Conservation (phyloP, 2,888 invertebrate species). For the Psylliodes chrysocephalus region DNA sequence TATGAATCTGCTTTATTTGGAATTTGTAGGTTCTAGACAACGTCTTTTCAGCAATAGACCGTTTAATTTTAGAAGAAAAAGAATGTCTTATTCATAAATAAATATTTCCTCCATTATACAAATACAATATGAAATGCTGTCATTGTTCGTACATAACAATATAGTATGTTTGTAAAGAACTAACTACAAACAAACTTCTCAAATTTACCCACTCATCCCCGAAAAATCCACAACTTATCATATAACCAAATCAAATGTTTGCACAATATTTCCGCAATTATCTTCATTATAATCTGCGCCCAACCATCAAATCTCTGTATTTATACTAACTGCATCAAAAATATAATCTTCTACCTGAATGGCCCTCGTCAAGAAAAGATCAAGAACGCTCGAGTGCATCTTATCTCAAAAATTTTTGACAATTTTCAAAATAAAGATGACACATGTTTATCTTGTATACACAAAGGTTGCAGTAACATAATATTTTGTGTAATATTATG, state of each 20-base stretch:
- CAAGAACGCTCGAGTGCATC: conserved; percentile 51
- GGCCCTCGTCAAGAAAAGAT: conserved; percentile 38
- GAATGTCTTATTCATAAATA: no score
- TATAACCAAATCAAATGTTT: conserved; percentile 37
- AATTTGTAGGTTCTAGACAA: no score
- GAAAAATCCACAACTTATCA: conserved; percentile 46
- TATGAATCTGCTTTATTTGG: no score
- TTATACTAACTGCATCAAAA: conserved; percentile 45
- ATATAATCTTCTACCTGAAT: conserved; percentile 48
- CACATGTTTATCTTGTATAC: conserved; percentile 55
- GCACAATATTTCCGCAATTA: conserved; percentile 50
- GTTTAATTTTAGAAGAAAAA: no score
- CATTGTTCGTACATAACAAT: background rate
- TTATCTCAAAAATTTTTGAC: conserved; percentile 52
- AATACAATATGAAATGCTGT: background rate
- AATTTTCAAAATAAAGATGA: conserved; percentile 52
- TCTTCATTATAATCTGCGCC: conserved; percentile 47
- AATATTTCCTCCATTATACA: background rate
- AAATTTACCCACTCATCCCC: conserved; percentile 32
- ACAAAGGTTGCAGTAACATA: conserved; percentile 55
- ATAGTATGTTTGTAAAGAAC: background rate
- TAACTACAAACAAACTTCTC: conserved; percentile 26
- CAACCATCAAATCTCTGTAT: conserved; percentile 40
- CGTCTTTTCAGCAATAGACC: no score
- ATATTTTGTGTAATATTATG: conserved; percentile 58